Evolutionary conservation across 1,140 invertebrate species (phyloP).

Genomic region (Drosophila teissieri): DNA sequence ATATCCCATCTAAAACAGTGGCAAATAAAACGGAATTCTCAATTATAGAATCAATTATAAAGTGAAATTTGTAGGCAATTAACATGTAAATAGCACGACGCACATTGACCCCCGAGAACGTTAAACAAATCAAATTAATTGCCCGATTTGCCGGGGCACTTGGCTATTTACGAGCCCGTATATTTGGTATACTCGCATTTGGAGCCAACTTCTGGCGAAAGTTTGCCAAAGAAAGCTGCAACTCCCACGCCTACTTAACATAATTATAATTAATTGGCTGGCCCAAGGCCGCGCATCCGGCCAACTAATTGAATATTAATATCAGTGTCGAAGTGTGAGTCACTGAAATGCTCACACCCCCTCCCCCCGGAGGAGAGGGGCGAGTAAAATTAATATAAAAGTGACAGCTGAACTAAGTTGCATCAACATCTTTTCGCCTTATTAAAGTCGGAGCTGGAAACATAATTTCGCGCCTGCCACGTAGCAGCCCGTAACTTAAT

Average conservation of each 20-base stretch:
- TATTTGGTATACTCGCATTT: background rate
- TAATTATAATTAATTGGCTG: constrained; percentile 75
- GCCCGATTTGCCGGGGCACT: constrained; percentile 17
- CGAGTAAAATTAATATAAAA: constrained; percentile 63
- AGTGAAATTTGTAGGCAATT: constrained; percentile 62
- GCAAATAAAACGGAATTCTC: constrained; percentile 43
- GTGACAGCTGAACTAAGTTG: constrained; percentile 56
- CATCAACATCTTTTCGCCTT: constrained; percentile 2
- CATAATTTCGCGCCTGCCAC: constrained; percentile 43
- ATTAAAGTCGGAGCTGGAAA: constrained; percentile 5
- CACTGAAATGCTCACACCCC: constrained; percentile 45
- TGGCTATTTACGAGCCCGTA: constrained; percentile 28
- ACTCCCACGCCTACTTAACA: constrained; percentile 60
- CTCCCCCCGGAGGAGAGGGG: too few species aligned
- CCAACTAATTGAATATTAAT: constrained; percentile 78
- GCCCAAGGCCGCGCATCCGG: constrained; percentile 41
- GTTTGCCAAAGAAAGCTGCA: constrained; percentile 31
- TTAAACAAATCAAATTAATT: constrained; percentile 63
- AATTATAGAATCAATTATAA: constrained; percentile 59
- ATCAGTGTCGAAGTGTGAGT: constrained; percentile 68
- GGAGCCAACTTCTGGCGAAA: constrained; percentile 23
- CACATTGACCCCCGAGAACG: constrained; percentile 13
- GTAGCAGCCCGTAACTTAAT: constrained; percentile 67
- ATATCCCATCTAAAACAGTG: background rate
- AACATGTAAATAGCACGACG: constrained; percentile 22